phyloP scores from a whole-genome alignment of 2,888 invertebrate genomes.

The Pteria penguin region DNA sequence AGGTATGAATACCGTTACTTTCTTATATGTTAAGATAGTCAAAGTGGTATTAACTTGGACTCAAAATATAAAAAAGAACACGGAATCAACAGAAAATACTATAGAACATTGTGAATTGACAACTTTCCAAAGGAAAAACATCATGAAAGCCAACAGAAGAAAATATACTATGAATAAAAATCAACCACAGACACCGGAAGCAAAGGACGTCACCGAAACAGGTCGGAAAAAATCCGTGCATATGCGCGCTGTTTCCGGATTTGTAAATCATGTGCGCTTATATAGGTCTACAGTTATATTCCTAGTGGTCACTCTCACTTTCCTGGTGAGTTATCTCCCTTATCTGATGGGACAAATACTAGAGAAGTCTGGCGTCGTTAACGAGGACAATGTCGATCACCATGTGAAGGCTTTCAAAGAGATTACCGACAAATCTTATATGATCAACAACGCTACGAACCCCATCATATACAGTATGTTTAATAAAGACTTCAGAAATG shows the following conservation, averaged over 20 bases:
- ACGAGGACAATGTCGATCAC: not conserved
- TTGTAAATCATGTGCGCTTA: not conserved
- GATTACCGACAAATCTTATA: conserved; percentile 16
- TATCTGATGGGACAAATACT: conserved; percentile 19
- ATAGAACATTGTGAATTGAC: not conserved
- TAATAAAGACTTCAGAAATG: conserved; percentile 19
- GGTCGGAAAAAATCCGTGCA: too few species aligned
- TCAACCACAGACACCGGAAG: not conserved
- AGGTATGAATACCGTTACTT: not conserved
- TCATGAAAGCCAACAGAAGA: not conserved
- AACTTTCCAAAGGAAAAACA: not conserved
- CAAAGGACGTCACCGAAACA: too few species aligned
- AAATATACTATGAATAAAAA: not conserved
- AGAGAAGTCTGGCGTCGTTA: not conserved
- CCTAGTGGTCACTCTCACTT: not conserved
- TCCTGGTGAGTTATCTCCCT: conserved; percentile 27
- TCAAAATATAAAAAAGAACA: not conserved
- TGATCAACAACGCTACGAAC: conserved; percentile 25
- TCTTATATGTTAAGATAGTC: conserved; percentile 1
- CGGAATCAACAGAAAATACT: not conserved
- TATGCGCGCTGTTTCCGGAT: not conserved
- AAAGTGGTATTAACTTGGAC: conserved; percentile 14
- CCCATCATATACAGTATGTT: conserved; percentile 20
- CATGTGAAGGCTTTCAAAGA: not conserved
- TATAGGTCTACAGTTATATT: conserved; percentile 13